Base-by-base conservation (phyloP, 2,797 vertebrate species). In the Dendrocincla tyrannina region DNA sequence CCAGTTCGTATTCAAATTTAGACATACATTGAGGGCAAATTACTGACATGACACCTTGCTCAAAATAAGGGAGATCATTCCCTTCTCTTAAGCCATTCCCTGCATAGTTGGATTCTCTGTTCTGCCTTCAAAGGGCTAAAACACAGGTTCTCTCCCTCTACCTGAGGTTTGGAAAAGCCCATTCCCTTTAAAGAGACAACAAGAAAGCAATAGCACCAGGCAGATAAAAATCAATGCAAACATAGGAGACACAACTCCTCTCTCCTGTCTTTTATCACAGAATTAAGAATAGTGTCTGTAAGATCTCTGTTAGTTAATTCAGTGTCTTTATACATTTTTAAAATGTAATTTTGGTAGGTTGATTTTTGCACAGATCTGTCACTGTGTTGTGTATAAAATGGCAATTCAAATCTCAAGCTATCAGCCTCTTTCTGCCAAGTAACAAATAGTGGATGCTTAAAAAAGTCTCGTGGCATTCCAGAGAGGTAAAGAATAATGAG, bases 381-480 rank as follows among this genome's bases (percentile, higher is more conserved):
- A 91, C 50, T 25, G 25, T 93, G 78, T 77, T 88, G 93, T 80
- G 52, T 42, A 80, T n/a, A 92, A 91, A 89, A 92, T 67, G 86
- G 85, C 81, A 94, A 93, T 85, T 77, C 87, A 74, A 76, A 44
- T 46, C 70, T 82, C 85, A 89, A 89, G 47, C 74, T 66, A 90
- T 86, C 72, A 93, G 88, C 58, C 86, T 87, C 58, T 94, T 94
- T 94, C 83, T 91, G 75, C 63, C 96, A 86, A 96, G 81, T 66
- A 88, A 91, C 42, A 5, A 95, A 92, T 22, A 91, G 55, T 0
- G 8, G 60, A 92, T 82, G 81, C 62, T 66, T 76, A 9, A 92
- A 96, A 96, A 96, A 74, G 95, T 95, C 79, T 78, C 4, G 0
- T 91, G 87, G 80, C 46, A 77, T 85, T 91, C 88, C 56, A 90